These are phyloP conservation scores for Leptinotarsa peninsularis DNA, from an alignment of 2,888 invertebrate genomes.

Conservation along the genomic window DNA sequence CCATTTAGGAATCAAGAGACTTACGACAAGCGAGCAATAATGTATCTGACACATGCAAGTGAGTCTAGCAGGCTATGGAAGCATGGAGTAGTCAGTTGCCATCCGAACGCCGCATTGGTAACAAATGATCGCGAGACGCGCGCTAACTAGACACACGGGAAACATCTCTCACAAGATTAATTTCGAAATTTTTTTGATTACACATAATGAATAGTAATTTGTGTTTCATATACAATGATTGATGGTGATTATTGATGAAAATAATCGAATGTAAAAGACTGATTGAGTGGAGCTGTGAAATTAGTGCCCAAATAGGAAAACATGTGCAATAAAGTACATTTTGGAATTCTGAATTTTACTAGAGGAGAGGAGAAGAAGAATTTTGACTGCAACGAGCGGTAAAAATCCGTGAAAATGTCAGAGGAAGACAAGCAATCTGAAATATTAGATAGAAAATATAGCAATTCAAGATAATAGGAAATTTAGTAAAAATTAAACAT, in stretches of 20 bases:
- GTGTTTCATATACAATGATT: background rate
- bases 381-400: conserved; percentile 36
- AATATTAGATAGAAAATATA: conserved; percentile 49
- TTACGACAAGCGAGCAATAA: conserved; percentile 41
- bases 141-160: conserved; percentile 42
- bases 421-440: conserved; percentile 35
- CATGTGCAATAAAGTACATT: conserved; percentile 37
- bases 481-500: conserved; percentile 37
- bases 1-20: conserved; percentile 37
- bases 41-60: conserved; percentile 45
- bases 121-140: conserved; percentile 52
- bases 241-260: conserved; percentile 23
- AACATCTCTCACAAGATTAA: conserved; percentile 34
- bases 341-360: conserved; percentile 26
- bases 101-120: conserved; percentile 55
- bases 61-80: conserved; percentile 45
- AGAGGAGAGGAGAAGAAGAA: conserved; percentile 19
- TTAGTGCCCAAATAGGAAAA: conserved; percentile 35
- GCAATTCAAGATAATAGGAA: conserved; percentile 46
- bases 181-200: conserved; percentile 31
- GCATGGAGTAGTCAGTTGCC: conserved; percentile 55
- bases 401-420: conserved; percentile 19
- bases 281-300: conserved; percentile 37
- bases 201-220: conserved; percentile 23
- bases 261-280: conserved; percentile 22